These are phyloP conservation scores for Phoxinus dragarum DNA, from an alignment of 2,797 vertebrate species.

Conservation along the genomic window DNA sequence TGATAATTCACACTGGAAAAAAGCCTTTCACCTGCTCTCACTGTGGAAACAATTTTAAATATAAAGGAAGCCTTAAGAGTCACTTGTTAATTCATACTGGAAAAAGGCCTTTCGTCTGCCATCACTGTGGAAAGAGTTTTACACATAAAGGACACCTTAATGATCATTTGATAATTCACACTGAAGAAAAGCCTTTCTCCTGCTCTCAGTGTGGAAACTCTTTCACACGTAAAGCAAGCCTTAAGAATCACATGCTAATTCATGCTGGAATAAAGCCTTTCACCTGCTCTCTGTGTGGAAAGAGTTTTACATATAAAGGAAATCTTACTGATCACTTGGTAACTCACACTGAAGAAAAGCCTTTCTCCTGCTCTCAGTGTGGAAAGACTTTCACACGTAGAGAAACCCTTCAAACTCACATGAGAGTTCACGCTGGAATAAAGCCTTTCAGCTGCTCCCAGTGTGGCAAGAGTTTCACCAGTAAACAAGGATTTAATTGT, in stretches of 20 bases:
- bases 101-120: not conserved
- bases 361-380: not conserved
- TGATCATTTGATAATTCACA: not conserved
- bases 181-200: not conserved
- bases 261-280: not conserved
- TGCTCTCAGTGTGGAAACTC: not conserved
- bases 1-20: not conserved
- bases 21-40: not conserved
- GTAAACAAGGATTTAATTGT: not conserved
- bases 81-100: not conserved
- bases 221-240: not conserved
- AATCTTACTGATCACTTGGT: not conserved
- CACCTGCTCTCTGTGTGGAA: not conserved
- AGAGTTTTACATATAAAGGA: not conserved
- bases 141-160: not conserved
- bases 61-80: not conserved
- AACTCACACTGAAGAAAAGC: not conserved
- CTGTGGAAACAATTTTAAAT: too few species aligned
- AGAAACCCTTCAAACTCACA: not conserved
- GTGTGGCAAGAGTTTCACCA: not conserved
- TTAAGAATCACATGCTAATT: not conserved
- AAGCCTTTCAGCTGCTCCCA: not conserved
- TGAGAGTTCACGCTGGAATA: not conserved
- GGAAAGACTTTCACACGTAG: not conserved
- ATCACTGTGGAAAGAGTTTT: not conserved